Percentiles rank a stretch among this genome's conserved stretches.
phyloP scores from a whole-genome alignment of 30 jellyfish, hydroid and myxozoan genomes.

The Hydractinia echinata region DNA sequence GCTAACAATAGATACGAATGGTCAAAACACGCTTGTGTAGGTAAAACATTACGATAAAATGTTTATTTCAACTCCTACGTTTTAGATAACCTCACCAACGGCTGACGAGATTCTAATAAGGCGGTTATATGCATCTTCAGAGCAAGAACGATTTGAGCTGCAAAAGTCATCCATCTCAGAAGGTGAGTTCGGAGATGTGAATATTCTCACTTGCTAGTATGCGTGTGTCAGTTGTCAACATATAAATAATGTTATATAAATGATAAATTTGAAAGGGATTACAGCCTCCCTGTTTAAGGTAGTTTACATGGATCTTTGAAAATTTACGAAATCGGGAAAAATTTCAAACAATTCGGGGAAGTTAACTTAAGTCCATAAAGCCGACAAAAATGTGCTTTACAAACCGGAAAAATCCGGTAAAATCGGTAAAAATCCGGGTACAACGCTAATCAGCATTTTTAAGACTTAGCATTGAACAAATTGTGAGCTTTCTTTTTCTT shows the following conservation, averaged over 20 bases:
- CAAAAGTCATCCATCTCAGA: slow-evolving; percentile 10
- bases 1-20: too few relatives aligned
- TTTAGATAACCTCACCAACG: background rate
- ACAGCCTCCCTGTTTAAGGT: background rate
- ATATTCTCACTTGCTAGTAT: background rate
- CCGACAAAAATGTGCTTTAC: background rate
- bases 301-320: background rate
- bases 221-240: background rate
- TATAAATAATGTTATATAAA: too few relatives aligned
- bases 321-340: background rate
- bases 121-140: slow-evolving; percentile 7
- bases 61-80: background rate
- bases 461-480: too few relatives aligned
- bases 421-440: too few relatives aligned
- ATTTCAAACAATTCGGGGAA: background rate
- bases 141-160: background rate
- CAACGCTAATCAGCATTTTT: too few relatives aligned
- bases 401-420: too few relatives aligned
- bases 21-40: too few relatives aligned
- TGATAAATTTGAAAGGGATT: too few relatives aligned
- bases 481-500: background rate
- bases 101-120: slow-evolving; percentile 12
- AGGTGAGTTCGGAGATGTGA: slow-evolving; percentile 1
- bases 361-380: background rate
- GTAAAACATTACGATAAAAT: background rate